Conservation (phyloP, 1,140 invertebrate species). For the Fragariocoptes setiger region DNA sequence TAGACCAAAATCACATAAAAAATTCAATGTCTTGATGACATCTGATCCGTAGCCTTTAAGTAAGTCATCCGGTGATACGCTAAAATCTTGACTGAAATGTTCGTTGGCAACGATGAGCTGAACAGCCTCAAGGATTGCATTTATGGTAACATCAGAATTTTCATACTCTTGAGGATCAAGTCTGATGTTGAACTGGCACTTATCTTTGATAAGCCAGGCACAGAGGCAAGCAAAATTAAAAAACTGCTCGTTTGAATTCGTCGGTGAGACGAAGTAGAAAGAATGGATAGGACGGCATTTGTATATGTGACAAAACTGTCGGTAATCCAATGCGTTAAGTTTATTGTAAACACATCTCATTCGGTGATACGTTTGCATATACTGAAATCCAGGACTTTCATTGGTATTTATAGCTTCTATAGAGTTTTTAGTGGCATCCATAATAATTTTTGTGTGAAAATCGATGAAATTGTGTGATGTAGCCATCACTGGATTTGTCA, state of each 20-base stretch:
- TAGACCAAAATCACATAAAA: no score
- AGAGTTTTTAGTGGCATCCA: not conserved
- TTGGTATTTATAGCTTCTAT: not conserved
- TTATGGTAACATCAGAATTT: not conserved
- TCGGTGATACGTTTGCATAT: not conserved
- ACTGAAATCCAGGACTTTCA: not conserved
- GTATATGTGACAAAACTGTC: not conserved
- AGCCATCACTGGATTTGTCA: no score
- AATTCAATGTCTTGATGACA: not conserved
- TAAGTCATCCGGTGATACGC: not conserved
- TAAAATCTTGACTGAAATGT: not conserved
- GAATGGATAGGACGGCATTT: not conserved
- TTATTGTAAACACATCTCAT: not conserved
- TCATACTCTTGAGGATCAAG: not conserved
- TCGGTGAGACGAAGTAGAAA: not conserved
- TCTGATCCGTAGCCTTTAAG: not conserved
- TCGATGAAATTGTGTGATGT: no score
- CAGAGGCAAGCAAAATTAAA: not conserved
- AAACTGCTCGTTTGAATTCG: not conserved
- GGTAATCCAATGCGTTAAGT: not conserved
- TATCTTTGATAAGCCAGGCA: not conserved
- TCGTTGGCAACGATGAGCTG: not conserved
- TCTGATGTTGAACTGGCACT: not conserved
- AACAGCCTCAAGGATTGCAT: not conserved
- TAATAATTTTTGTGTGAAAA: no score